These are phyloP conservation scores for Apostichopus parvimensis DNA, from an alignment of 35 echinoderm and acorn worm genomes.

Conservation along the genomic window DNA sequence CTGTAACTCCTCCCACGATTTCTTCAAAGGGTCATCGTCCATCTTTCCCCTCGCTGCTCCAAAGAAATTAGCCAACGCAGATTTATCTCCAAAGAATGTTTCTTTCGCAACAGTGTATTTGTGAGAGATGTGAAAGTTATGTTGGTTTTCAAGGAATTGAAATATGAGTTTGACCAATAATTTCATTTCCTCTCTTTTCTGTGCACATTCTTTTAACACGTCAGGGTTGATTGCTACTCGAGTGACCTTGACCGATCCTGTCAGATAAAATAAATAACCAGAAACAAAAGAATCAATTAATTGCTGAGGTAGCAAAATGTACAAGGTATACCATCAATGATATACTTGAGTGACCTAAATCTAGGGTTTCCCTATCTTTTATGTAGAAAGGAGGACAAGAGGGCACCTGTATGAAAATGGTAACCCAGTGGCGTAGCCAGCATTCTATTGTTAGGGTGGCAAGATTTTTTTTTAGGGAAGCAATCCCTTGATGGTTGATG, in stretches of 20 bases:
- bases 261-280: not conserved
- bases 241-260: conserved; percentile 41
- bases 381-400: no score
- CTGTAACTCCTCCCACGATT: conserved; percentile 47
- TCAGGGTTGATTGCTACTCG: conserved; percentile 77
- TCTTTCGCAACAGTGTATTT: conserved; percentile 42
- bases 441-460: no score
- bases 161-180: conserved; percentile 73
- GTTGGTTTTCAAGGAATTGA: conserved; percentile 70
- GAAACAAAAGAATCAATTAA: no score
- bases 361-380: no score
- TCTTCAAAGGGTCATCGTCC: not conserved
- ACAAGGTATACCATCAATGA: no score
- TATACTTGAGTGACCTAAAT: no score
- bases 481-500: no score
- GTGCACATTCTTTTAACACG: conserved; percentile 82
- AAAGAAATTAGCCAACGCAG: conserved; percentile 58
- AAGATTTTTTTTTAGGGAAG: no score
- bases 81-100: conserved; percentile 71
- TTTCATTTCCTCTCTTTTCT: conserved; percentile 47
- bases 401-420: no score
- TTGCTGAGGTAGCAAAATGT: no score
- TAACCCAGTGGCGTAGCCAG: no score
- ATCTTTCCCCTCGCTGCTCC: not conserved
- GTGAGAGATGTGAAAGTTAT: conserved; percentile 64